Conservation (phyloP, 2,888 invertebrate species). For the Ichneumoninae sp. region DNA sequence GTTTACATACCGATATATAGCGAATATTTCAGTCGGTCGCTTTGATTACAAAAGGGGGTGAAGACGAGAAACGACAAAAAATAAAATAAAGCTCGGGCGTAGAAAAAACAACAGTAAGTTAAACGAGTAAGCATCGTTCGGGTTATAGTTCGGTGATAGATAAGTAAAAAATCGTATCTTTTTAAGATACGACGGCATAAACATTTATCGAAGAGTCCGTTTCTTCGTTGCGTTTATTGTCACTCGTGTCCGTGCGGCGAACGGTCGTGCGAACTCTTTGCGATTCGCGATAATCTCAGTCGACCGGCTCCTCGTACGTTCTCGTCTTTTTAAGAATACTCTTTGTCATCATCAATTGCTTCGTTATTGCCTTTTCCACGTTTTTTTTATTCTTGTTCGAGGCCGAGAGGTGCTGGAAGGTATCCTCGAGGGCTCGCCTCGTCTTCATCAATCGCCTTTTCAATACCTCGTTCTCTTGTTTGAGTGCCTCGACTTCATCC, state of each 20-base stretch:
- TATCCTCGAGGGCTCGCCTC: slow-evolving; percentile 91
- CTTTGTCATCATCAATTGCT: slow-evolving; percentile 81
- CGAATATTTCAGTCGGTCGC: slow-evolving; percentile 60
- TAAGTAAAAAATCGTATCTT: slow-evolving; percentile 42
- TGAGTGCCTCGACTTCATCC: slow-evolving; percentile 85
- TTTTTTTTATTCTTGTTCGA: slow-evolving; percentile 93
- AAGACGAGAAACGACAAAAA: slow-evolving; percentile 31
- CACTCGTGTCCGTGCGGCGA: slow-evolving; percentile 33
- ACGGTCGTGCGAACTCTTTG: slow-evolving; percentile 35
- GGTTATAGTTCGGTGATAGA: slow-evolving; percentile 21
- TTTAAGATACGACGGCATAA: slow-evolving; percentile 8
- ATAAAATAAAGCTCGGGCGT: slow-evolving; percentile 13
- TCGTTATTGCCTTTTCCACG: slow-evolving; percentile 91
- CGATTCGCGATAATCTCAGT: slow-evolving; percentile 67
- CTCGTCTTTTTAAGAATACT: slow-evolving; percentile 82
- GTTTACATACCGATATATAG: slow-evolving; percentile 14
- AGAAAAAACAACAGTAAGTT: slow-evolving; percentile 30
- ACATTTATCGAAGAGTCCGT: slow-evolving; percentile 26
- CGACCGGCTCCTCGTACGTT: slow-evolving; percentile 81
- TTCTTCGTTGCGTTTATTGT: slow-evolving; percentile 36
- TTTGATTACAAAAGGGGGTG: slow-evolving; percentile 45
- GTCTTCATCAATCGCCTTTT: slow-evolving; percentile 90
- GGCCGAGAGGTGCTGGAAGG: slow-evolving; percentile 90
- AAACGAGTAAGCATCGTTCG: slow-evolving; percentile 40
- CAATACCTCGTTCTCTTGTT: slow-evolving; percentile 89